Base-by-base conservation (phyloP, 2,888 invertebrate genomes). In the Drosophila pegasa region DNA sequence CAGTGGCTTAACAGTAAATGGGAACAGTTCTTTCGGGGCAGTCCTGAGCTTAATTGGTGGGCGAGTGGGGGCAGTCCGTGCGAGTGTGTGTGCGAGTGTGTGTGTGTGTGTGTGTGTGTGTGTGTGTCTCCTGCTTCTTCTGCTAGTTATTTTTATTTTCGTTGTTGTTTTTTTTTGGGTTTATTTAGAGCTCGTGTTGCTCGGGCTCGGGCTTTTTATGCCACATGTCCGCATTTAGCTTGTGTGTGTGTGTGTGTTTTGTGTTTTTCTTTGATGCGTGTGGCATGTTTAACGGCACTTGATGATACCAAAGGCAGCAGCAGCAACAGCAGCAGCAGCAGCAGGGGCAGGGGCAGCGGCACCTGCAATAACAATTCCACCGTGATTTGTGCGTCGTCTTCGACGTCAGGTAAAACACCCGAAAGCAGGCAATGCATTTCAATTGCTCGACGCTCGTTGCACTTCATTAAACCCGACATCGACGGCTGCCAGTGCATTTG, bases 391-490 rank as follows among this genome's bases (percentile, higher is more conserved):
- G 62, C 62, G 69, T 67, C 61, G 59, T 35, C 63, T 31, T 45
- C 54, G 8, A 35, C 51, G 52, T 58, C 74, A 72, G 77, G 64
- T 75, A 50, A 20, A 43, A 22, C 48, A 48, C 27, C 62, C 52
- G 55, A 69, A 65, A 50, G 62, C 70, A 48, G 58, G 70, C 75
- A 83, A 77, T 68, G 87, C 81, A 75, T 79, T 82, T 74, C 87
- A 86, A 85, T 88, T 78, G 88, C 79, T 71, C 73, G 66, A 62
- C 67, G 62, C 79, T 70, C 70, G 86, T 83, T 82, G 83, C 88
- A 83, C 83, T 88, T 83, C 88, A 83, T 83, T 83, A 86, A 81
- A 66, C 87, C 70, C 82, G 65, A 70, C 67, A 78, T 77, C 81
- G 71, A 80, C 66, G 80, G 67, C 56, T 58, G 71, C 70, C 76